phyloP scores from a whole-genome alignment of 2,797 vertebrate species.

The Centropyge bicolor region DNA sequence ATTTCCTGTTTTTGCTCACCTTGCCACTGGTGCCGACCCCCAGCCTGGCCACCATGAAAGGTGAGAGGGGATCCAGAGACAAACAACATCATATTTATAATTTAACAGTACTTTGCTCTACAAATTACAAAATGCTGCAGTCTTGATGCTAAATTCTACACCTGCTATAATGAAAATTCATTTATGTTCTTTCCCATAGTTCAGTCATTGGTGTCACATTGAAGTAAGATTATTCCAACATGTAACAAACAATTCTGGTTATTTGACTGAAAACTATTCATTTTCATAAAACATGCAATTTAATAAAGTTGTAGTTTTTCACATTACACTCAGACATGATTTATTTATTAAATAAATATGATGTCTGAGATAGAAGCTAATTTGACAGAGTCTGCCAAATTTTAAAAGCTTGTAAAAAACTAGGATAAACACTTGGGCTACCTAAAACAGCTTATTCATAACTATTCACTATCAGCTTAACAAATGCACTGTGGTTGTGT shows the following conservation, averaged over 20 bases:
- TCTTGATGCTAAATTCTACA: not conserved
- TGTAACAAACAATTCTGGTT: not conserved
- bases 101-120: not conserved
- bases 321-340: too few relatives aligned
- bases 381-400: too few relatives aligned
- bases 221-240: not conserved
- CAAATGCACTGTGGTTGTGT: too few relatives aligned
- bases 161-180: not conserved
- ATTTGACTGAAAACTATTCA: not conserved
- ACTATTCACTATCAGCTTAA: too few relatives aligned
- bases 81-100: not conserved
- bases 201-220: not conserved
- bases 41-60: constrained; percentile 72
- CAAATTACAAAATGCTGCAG: not conserved
- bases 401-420: too few relatives aligned
- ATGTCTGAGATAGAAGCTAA: too few relatives aligned
- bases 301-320: too few relatives aligned
- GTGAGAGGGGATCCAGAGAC: constrained; percentile 57
- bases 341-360: too few relatives aligned
- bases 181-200: not conserved
- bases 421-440: too few relatives aligned
- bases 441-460: too few relatives aligned
- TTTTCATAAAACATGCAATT: too few relatives aligned
- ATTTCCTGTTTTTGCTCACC: constrained; percentile 80
- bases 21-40: constrained; percentile 80